These are phyloP conservation scores for Diorhabda elongata DNA, from an alignment of 1,140 invertebrate species.

Conservation along the genomic window DNA sequence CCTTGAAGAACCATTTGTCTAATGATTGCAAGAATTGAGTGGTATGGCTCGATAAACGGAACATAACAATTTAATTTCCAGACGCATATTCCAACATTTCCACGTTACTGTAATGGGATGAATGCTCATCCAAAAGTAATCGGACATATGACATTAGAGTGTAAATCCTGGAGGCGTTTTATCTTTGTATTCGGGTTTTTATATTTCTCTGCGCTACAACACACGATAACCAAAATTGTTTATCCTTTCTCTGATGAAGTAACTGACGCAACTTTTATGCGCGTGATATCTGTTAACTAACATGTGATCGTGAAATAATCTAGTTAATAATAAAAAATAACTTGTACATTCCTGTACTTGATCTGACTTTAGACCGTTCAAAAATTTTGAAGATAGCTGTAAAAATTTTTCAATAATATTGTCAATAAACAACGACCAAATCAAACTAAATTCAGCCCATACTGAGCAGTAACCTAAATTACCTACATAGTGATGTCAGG, in stretches of 20 bases:
- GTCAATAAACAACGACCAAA: no score
- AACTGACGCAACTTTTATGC: constrained; percentile 9
- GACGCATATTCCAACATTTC: constrained; percentile 28
- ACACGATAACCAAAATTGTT: constrained; percentile 34
- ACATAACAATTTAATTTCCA: constrained; percentile 16
- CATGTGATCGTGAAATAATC: no score
- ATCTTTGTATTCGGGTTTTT: neutral
- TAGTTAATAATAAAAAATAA: no score
- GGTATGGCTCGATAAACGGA: constrained; percentile 33
- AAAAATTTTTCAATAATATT: no score
- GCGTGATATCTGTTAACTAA: neutral
- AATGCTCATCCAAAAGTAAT: constrained; percentile 40
- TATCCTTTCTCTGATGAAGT: constrained; percentile 33
- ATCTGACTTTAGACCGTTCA: no score
- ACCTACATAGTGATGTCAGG: no score
- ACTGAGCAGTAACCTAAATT: no score
- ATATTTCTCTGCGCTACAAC: constrained; percentile 27
- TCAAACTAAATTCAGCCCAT: no score
- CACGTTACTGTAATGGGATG: constrained; percentile 30
- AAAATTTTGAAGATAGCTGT: no score
- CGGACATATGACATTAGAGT: constrained; percentile 44
- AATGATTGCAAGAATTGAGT: constrained; percentile 41
- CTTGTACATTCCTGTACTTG: no score
- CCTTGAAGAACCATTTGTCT: constrained; percentile 19
- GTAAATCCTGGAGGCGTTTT: constrained; percentile 30